Conservation (phyloP, 2,888 invertebrate species). For the Sarcophaga carnaria region DNA sequence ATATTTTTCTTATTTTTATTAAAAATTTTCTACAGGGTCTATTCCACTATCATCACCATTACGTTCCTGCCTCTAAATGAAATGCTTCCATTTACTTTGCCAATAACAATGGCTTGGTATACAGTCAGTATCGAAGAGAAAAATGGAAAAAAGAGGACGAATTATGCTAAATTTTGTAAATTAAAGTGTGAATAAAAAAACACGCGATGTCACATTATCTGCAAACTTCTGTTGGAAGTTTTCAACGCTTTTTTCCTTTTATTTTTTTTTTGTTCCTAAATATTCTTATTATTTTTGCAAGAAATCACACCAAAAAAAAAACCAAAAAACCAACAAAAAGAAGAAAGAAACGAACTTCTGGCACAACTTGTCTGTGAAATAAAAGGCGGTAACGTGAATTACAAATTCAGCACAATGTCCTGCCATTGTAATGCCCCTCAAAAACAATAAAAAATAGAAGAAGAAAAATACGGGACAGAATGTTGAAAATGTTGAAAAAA, state of each 20-base stretch:
- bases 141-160: background rate
- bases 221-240: slow-evolving; percentile 43
- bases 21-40: background rate
- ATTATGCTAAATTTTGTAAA: slow-evolving; percentile 56
- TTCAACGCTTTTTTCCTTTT: slow-evolving; percentile 12
- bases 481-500: slow-evolving; percentile 14
- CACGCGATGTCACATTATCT: slow-evolving; percentile 68
- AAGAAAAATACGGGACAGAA: slow-evolving; percentile 1
- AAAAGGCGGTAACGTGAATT: slow-evolving; percentile 70
- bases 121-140: background rate
- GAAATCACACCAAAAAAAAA: slow-evolving; percentile 7
- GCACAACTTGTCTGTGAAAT: slow-evolving; percentile 51
- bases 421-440: slow-evolving; percentile 62
- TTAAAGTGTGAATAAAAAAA: slow-evolving; percentile 63
- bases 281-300: slow-evolving; percentile 23
- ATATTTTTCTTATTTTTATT: background rate
- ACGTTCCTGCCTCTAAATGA: background rate
- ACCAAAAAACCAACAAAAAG: background rate
- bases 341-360: slow-evolving; percentile 42
- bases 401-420: slow-evolving; percentile 72
- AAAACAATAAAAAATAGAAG: slow-evolving; percentile 26
- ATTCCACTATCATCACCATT: background rate
- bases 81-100: background rate
- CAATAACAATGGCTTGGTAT: slow-evolving; percentile 29
- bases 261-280: slow-evolving; percentile 7